Evolutionary conservation across 2,797 vertebrate species (phyloP).

Genomic region (Atherinosoma microstoma): DNA sequence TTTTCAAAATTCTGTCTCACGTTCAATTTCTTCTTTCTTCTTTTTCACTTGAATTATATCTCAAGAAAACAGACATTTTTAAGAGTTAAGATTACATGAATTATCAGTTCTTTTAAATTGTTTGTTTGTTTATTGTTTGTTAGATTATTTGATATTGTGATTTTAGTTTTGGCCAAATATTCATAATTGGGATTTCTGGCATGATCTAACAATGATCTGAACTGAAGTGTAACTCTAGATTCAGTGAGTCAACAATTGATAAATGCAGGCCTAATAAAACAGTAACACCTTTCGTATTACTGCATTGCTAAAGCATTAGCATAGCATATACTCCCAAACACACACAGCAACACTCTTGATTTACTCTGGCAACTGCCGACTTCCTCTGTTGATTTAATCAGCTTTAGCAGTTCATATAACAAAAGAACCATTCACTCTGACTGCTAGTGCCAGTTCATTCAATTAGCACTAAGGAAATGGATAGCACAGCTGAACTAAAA

Average conservation of each 20-base stretch:
- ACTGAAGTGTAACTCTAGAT: too few species aligned
- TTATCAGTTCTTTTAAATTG: too few species aligned
- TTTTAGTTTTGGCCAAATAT: too few species aligned
- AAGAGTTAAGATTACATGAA: too few species aligned
- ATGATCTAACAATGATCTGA: too few species aligned
- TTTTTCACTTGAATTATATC: too few species aligned
- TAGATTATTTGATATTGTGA: too few species aligned
- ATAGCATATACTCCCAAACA: constrained; percentile 2
- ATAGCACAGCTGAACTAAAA: constrained; percentile 56
- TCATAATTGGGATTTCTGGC: too few species aligned
- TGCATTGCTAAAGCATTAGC: neutral
- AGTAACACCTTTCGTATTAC: neutral
- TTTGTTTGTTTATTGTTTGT: too few species aligned
- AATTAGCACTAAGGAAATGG: constrained; percentile 54
- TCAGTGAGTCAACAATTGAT: neutral
- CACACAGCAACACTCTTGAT: constrained; percentile 5
- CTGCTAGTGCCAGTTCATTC: constrained; percentile 44
- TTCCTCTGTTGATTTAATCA: constrained; percentile 47
- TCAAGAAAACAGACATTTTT: too few species aligned
- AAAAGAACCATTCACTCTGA: constrained; percentile 30
- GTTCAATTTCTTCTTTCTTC: too few species aligned
- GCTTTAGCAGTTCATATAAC: constrained; percentile 24
- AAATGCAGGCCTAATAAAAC: neutral
- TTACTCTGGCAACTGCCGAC: constrained; percentile 16
- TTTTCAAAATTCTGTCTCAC: too few species aligned